Base-by-base conservation (phyloP, 2,113 vertebrate species). In the Tragelaphus strepsiceros region DNA sequence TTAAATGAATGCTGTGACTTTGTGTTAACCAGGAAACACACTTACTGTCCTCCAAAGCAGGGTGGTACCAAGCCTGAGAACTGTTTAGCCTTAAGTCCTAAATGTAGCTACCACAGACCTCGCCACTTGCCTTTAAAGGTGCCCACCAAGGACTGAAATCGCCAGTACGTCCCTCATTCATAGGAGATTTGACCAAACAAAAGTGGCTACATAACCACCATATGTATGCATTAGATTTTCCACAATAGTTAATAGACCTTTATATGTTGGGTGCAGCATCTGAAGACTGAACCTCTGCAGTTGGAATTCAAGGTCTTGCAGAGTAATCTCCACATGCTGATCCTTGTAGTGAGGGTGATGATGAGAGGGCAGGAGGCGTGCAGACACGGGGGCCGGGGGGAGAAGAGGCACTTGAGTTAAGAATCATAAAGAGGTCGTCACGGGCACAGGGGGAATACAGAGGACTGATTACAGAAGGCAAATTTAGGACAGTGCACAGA, bases 241-340 rank as follows among this genome's bases (percentile, higher is more conserved):
- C 49, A 43, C 62, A 43, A 5, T 3, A 16, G 10, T 58, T 24
- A 43, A 2, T 22, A 62, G 53, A 8, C 39, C 53, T 83, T 51
- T 35, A 1, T 64, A 2, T n/a, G 3, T 39, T 90, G 59, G 14
- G 15, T 17, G 7, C 19, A 6, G 74, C 43, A 21, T 53, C 7
- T 16, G 35, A 3, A 64, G 74, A 10, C 28, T 0, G 7, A 5
- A 28, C 28, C 24, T 24, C 54, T 46, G 82, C 30, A 24, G 17
- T 30, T 26, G 16, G 2, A 59, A n/a, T 12, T 54, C 26, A 9
- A 6, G 1, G 0, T 71, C 32, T 58, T 24, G 17, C 12, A 5
- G 32, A 16, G 2, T 61, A 1, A 2, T 3, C 43, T 14, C 12
- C 13, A 10, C 0, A 0, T 5, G 39, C 39, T 17, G 6, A 17